Evolutionary conservation across 2,797 vertebrate species (phyloP), one percentile per base, ranked within the genome.

Genomic region (Onychomys leucogaster): DNA sequence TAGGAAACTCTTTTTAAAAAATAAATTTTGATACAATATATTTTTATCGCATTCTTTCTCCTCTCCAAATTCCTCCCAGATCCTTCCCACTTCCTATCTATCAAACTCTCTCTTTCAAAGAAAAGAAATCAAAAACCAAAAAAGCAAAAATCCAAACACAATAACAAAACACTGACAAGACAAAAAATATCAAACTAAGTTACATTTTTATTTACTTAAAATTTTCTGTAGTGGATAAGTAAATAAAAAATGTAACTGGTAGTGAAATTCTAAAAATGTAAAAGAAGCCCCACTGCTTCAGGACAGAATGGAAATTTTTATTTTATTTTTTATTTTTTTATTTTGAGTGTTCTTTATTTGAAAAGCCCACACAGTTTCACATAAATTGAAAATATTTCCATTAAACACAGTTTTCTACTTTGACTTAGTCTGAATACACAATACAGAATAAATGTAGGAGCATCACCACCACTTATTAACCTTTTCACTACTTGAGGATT

Each of bases 351-450:
- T 78, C 71, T 94, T 84, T 94, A 75, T 76, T 92, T 94, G 63
- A 90, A 52, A 1, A 90, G 43, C 29, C 57, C 80, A 52, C n/a
- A 69, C n/a, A 80, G 7, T 92, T 90, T 65, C 90, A 77, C 3
- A 34, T 69, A 88, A 61, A 83, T 84, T 77, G 46, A 71, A 96
- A 93, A 77, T 96, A 76, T 41, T 92, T 96, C n/a, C 12, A 77
- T 89, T 73, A 34, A 89, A 69, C 29, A 63, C 8, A 29, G 73
- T 88, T 90, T 96, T 95, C 37, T 90, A 61, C 2, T 88, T 91
- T 93, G 81, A 81, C 17, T 92, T 96, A 25, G 23, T 27, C 21
- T 88, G 65, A 96, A 80, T 83, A 9, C 19, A 82, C 57, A 94
- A 59, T 52, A 81, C 12, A 89, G 46, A 93, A 46, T 89, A 94